Percentiles rank a stretch among this genome's conserved stretches.
These are phyloP conservation scores for Nyctibius grandis DNA, from an alignment of 2,797 vertebrate species.

Conservation along the genomic window DNA sequence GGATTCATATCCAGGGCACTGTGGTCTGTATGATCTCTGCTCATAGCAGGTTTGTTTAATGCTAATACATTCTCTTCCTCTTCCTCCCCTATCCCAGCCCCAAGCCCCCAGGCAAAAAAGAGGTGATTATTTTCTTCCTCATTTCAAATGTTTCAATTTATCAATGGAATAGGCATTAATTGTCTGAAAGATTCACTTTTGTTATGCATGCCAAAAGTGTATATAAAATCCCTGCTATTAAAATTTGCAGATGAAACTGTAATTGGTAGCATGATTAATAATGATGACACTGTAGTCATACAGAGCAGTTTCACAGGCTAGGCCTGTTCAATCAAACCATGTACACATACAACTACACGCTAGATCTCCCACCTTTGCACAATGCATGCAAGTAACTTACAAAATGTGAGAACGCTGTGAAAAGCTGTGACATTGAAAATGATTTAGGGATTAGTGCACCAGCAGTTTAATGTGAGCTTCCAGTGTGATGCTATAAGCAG, in stretches of 20 bases:
- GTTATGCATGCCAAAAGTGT: neutral
- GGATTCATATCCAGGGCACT: constrained; percentile 49
- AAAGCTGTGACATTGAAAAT: neutral
- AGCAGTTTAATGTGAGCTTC: neutral
- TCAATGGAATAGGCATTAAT: constrained; percentile 34
- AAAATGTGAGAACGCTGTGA: neutral
- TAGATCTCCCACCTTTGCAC: neutral
- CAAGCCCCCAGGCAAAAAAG: neutral
- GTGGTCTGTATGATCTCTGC: constrained; percentile 17
- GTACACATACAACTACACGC: neutral
- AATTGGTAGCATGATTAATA: constrained; percentile 32
- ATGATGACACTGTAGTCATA: neutral
- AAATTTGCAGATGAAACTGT: constrained; percentile 8
- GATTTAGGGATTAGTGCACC: neutral
- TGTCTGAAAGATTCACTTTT: neutral
- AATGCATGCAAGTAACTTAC: neutral
- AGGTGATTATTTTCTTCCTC: neutral
- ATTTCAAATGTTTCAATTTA: constrained; percentile 20
- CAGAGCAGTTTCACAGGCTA: neutral
- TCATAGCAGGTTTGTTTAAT: constrained; percentile 47
- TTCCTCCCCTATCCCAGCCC: neutral
- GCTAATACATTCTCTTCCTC: constrained; percentile 34
- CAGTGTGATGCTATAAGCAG: neutral
- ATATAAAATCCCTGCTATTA: constrained; percentile 29
- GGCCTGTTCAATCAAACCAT: neutral